Conservation (phyloP, 2,888 invertebrate genomes). For the Aleiodes leptofemur region DNA sequence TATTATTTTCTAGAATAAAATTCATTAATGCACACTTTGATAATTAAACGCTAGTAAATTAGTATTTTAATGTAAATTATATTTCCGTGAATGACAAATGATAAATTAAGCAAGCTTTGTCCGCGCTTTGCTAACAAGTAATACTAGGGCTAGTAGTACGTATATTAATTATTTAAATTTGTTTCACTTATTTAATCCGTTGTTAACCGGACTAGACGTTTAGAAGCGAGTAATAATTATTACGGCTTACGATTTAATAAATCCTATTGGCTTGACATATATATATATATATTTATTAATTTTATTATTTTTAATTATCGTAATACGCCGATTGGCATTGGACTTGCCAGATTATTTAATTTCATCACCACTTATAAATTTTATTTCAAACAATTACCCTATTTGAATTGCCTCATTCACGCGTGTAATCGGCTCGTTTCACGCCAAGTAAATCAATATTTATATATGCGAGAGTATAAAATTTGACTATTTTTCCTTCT, state of each 20-base stretch:
- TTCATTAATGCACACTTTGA: slow-evolving; percentile 10
- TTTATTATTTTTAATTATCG: slow-evolving; percentile 5
- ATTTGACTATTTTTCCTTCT: neutral
- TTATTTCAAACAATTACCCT: slow-evolving; percentile 52
- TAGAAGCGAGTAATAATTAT: slow-evolving; percentile 53
- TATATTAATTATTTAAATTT: slow-evolving; percentile 56
- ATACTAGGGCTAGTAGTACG: slow-evolving; percentile 68
- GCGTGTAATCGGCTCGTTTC: slow-evolving; percentile 66
- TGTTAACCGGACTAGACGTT: slow-evolving; percentile 55
- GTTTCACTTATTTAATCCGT: slow-evolving; percentile 49
- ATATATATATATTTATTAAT: neutral
- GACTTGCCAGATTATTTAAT: slow-evolving; percentile 59
- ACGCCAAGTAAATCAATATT: slow-evolving; percentile 60
- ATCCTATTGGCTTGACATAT: slow-evolving; percentile 36
- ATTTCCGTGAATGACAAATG: slow-evolving; percentile 7
- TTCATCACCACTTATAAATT: slow-evolving; percentile 58
- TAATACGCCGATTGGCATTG: slow-evolving; percentile 63
- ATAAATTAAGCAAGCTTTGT: slow-evolving; percentile 41
- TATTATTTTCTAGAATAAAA: neutral
- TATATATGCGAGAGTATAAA: slow-evolving; percentile 50
- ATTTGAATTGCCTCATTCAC: slow-evolving; percentile 62
- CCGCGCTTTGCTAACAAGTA: slow-evolving; percentile 51
- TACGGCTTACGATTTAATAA: slow-evolving; percentile 2
- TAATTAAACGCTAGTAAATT: neutral
- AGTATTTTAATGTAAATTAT: slow-evolving; percentile 15